Evolutionary conservation across 2,797 vertebrate genomes (phyloP).

Genomic region (Rhadinocentrus ornatus): DNA sequence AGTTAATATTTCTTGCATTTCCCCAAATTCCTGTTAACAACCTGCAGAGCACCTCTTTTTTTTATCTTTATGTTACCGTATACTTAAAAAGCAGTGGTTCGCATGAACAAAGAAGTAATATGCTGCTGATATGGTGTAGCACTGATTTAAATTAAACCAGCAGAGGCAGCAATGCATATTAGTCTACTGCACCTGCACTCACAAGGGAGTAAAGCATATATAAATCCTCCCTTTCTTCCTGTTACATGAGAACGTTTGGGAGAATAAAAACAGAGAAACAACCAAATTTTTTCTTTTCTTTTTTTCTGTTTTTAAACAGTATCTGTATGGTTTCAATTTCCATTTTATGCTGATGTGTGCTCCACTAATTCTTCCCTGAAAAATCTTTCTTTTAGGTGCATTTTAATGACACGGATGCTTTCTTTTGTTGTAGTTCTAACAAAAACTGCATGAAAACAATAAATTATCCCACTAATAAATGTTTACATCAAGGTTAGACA

Average conservation of each 20-base stretch:
- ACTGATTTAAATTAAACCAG: constrained; percentile 17
- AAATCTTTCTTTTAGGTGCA: constrained; percentile 2
- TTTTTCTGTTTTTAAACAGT: not conserved
- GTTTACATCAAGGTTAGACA: not conserved
- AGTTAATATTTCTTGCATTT: constrained; percentile 13
- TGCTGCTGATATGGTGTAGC: not conserved
- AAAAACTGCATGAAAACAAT: not conserved
- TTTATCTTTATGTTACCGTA: not conserved
- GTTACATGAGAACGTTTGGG: not conserved
- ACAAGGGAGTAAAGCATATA: constrained; percentile 4
- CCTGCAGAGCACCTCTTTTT: not conserved
- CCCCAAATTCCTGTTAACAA: not conserved
- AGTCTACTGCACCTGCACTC: constrained; percentile 16
- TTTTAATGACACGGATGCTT: not conserved
- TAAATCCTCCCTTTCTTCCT: constrained; percentile 7
- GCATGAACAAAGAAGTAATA: not conserved
- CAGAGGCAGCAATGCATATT: constrained; percentile 20
- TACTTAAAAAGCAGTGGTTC: constrained; percentile 9
- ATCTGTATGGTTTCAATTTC: not conserved
- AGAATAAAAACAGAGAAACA: constrained; percentile 1
- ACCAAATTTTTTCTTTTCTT: not conserved
- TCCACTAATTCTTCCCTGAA: not conserved
- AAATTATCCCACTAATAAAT: not conserved
- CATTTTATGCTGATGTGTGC: not conserved
- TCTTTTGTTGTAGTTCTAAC: not conserved